Percentiles rank a stretch among this genome's conserved stretches.
These are phyloP conservation scores for Entelurus aequoreus DNA, from an alignment of 2,113 vertebrate species.

Conservation along the genomic window DNA sequence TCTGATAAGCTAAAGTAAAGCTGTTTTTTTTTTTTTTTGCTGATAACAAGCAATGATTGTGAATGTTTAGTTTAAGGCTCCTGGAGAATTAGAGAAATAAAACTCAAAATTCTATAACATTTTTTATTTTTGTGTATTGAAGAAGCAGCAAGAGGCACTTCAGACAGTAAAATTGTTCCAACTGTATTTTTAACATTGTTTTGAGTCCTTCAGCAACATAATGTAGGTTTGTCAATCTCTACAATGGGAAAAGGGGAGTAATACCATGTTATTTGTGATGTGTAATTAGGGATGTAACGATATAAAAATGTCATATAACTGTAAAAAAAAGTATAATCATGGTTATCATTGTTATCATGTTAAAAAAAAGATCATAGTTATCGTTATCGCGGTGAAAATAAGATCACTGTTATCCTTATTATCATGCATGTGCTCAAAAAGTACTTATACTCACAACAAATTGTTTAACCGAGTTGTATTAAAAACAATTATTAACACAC, in stretches of 20 bases:
- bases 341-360: no score
- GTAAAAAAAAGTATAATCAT: no score
- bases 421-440: no score
- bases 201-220: not conserved
- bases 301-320: no score
- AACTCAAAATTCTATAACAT: not conserved
- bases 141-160: not conserved
- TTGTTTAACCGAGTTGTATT: no score
- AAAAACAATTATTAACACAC: no score
- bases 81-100: not conserved
- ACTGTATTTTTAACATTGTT: not conserved
- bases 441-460: no score
- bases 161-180: not conserved
- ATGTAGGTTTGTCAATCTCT: not conserved
- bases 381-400: no score
- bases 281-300: no score
- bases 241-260: not conserved
- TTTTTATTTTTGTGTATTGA: not conserved
- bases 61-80: not conserved
- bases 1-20: slow-evolving; percentile 12
- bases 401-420: no score
- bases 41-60: slow-evolving; percentile 1
- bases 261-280: not conserved
- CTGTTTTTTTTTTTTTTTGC: not conserved
- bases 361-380: no score